A percentile compares a stretch with the other conserved stretches of the same genome.
These are phyloP conservation scores for Raja brachyura DNA, from an alignment of 2,113 vertebrate species.

Conservation along the genomic window DNA sequence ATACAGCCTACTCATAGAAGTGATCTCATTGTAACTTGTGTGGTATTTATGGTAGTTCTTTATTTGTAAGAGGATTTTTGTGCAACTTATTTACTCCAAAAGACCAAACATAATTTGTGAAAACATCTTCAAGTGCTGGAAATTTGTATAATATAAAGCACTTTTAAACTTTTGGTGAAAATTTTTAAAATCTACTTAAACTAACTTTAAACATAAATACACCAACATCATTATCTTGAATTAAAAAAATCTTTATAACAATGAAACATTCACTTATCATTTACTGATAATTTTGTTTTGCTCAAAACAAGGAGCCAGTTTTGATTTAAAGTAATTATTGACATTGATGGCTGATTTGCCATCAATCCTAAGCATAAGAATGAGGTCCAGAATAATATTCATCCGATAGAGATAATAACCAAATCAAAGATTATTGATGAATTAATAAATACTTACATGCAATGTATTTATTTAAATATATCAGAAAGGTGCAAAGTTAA, in stretches of 20 bases:
- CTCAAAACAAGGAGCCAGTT: neutral
- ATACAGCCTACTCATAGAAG: neutral
- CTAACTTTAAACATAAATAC: too few species aligned
- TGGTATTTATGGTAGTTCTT: neutral
- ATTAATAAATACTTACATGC: neutral
- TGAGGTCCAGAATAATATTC: neutral
- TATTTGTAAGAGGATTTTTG: neutral
- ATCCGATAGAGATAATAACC: too few species aligned
- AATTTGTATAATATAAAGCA: neutral
- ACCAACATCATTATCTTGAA: too few species aligned
- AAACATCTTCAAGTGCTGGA: neutral
- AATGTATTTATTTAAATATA: neutral
- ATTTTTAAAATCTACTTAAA: neutral
- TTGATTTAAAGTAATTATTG: neutral
- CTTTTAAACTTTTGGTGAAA: neutral
- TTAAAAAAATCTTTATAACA: neutral
- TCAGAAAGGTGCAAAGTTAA: neutral
- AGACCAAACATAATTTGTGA: neutral
- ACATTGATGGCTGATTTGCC: neutral
- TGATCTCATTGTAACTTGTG: neutral
- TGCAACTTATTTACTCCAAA: neutral
- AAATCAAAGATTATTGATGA: neutral
- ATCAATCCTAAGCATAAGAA: neutral
- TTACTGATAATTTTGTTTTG: neutral
- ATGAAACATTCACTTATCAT: neutral